Percentiles rank a stretch among this genome's conserved stretches.
These are phyloP conservation scores for Hyperoplus lanceolatus DNA, from an alignment of 2,797 vertebrate species.

Conservation along the genomic window DNA sequence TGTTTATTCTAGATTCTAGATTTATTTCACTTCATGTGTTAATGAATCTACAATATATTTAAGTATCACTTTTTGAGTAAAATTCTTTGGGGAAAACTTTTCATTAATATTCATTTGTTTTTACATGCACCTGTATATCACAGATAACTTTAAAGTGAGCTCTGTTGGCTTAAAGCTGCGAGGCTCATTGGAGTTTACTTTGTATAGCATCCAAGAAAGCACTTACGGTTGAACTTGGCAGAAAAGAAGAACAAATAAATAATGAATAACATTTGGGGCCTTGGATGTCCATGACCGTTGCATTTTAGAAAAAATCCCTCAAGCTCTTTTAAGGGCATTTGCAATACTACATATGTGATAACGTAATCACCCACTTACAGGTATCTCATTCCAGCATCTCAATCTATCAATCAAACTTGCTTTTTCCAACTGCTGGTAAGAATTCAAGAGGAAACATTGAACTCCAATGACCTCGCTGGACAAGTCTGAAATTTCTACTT, in stretches of 20 bases:
- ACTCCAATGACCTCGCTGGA: conserved; percentile 61
- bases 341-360: conserved; percentile 65
- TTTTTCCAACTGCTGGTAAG: conserved; percentile 49
- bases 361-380: conserved; percentile 60
- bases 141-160: conserved; percentile 35
- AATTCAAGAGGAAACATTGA: conserved; percentile 79
- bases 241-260: neutral
- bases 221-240: conserved; percentile 52
- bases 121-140: no score
- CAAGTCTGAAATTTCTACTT: conserved; percentile 61
- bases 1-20: no score
- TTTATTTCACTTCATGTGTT: conserved; percentile 7
- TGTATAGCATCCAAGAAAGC: conserved; percentile 55
- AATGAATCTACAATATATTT: no score
- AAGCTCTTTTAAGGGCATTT: conserved; percentile 61
- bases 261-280: conserved; percentile 10
- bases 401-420: conserved; percentile 25
- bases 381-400: conserved; percentile 70
- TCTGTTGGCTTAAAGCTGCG: conserved; percentile 60
- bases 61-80: no score
- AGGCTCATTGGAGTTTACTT: conserved; percentile 58
- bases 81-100: no score
- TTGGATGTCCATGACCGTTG: conserved; percentile 40
- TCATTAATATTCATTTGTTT: no score
- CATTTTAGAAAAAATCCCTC: conserved; percentile 33